phyloP scores from a whole-genome alignment of 2,797 vertebrate species.

The Crypturellus tataupa region DNA sequence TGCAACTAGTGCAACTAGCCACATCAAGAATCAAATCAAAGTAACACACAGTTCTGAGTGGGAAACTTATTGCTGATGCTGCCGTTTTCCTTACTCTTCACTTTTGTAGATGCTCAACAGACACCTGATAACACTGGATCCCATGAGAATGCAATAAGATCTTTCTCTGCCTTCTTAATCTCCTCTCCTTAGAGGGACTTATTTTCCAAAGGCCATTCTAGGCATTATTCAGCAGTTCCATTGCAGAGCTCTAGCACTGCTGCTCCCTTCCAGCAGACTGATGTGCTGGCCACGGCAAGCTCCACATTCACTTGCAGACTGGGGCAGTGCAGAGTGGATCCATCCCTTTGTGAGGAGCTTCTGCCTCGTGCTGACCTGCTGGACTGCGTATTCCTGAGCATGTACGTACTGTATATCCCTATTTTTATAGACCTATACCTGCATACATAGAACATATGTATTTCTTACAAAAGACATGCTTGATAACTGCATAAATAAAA shows the following conservation, averaged over 20 bases:
- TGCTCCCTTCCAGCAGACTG: not conserved
- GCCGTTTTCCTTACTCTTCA: not conserved
- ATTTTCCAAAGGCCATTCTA: not conserved
- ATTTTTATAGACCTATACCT: not conserved
- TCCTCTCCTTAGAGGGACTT: not conserved
- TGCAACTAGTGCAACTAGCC: not conserved
- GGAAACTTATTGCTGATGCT: not conserved
- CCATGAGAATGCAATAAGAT: not conserved
- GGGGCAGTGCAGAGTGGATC: not conserved
- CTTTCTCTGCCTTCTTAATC: not conserved
- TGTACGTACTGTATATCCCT: fast-evolving
- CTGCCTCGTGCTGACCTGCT: not conserved
- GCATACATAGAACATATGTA: not conserved
- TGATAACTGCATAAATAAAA: constrained; percentile 16
- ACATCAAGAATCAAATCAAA: not conserved
- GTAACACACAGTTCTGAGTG: not conserved
- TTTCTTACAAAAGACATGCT: constrained; percentile 31
- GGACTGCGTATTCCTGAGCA: not conserved
- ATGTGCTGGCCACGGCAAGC: not conserved
- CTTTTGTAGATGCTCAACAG: not conserved
- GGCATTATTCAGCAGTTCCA: not conserved
- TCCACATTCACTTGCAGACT: not conserved
- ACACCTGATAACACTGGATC: not conserved
- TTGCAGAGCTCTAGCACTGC: not conserved
- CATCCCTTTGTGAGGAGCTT: not conserved